Base-by-base conservation (phyloP, 1,140 invertebrate species). In the Arion vulgaris region DNA sequence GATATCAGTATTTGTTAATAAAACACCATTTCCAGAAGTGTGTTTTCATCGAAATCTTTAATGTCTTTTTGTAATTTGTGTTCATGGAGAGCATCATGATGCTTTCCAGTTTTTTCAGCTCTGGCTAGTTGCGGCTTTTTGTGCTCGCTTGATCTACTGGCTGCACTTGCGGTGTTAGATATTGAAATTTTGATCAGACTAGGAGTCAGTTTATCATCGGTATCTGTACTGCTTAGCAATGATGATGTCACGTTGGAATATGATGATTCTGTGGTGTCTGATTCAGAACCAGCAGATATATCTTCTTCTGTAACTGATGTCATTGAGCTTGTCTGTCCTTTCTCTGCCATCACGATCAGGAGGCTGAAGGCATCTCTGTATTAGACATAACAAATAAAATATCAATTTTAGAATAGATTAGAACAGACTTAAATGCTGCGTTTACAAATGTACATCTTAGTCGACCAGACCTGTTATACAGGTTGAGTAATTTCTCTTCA, bases 281-380 rank as follows among this genome's bases (percentile, higher is more conserved):
- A 74, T 26, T 81, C 80, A 19, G 69, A 73, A 28, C 49, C 76
- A 41, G 57, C 57, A 13, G 78, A 80, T 57, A 71, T 39, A 32
- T 81, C 80, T 57, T 81, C 68, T 62, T 81, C 80, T 28, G 80
- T 81, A 32, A 81, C 80, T 28, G 80, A 81, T 1, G 80, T 81
- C 11, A 81, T 81, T 36, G 80, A 81, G 32, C 80, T 74, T 49
- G 78, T 71, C n/a, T 80, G 62, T n/a, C 78, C 78, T n/a, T 80
- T 80, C 28, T 80, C 78, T 38, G 62, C 78, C 78, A 80, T 80
- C 15, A 23, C 53, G 4, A 19, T 4, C 53, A 57, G 23, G 19
- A 57, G 4, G 53, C 17, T n/a, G 15, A 57, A 57, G 26, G 53
- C 53, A 57, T 57, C 53, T 57, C 53, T 11, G 45, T 49, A 19